A percentile compares a stretch with the other conserved stretches of the same genome.
Conservation (phyloP, 2,888 invertebrate genomes). For the Ormyrus pomaceus region DNA sequence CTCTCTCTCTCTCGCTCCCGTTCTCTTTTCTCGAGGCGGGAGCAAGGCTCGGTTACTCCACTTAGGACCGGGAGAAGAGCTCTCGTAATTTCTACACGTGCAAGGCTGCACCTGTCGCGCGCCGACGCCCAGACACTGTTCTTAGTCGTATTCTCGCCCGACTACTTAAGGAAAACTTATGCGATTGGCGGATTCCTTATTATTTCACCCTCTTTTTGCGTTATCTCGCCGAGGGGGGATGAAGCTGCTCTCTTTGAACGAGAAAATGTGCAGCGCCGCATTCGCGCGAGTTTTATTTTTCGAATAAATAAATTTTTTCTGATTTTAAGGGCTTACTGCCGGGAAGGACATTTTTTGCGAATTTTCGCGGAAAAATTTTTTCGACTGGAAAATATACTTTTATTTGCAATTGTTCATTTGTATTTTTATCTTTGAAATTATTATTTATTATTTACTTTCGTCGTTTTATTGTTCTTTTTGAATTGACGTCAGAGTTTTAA, state of each 20-base stretch:
- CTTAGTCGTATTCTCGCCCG: conserved; percentile 23
- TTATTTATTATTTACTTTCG: no score
- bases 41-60: conserved; percentile 39
- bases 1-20: background rate
- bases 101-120: conserved; percentile 52
- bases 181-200: conserved; percentile 44
- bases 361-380: background rate
- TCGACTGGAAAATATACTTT: no score
- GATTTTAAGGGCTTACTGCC: no score
- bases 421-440: background rate
- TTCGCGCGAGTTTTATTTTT: no score
- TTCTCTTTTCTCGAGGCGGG: background rate
- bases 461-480: no score
- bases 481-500: no score
- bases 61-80: conserved; percentile 36
- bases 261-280: no score
- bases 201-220: conserved; percentile 23
- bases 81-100: conserved; percentile 54
- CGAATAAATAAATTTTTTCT: no score
- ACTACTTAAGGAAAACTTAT: conserved; percentile 50
- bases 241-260: no score
- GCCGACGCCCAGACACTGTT: background rate
- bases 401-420: no score
- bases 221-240: background rate
- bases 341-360: background rate